phyloP scores from a whole-genome alignment of 2,888 invertebrate species.

The Dimorphilus gyrociliatus region DNA sequence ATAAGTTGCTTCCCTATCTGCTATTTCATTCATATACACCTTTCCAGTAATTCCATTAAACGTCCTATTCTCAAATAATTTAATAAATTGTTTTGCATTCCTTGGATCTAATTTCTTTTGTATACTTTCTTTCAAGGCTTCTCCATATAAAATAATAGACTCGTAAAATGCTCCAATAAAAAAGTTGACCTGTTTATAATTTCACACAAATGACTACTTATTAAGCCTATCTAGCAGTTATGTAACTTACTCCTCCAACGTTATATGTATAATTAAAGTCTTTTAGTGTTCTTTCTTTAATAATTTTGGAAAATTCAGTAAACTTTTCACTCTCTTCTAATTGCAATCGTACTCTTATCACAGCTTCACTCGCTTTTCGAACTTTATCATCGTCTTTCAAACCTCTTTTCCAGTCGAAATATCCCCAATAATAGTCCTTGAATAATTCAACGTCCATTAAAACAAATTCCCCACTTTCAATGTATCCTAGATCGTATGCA shows the following conservation, averaged over 20 bases:
- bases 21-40: slow-evolving; percentile 19
- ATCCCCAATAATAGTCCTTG: not conserved
- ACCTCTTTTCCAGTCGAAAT: slow-evolving; percentile 1
- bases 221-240: too few relatives aligned
- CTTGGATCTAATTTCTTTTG: too few relatives aligned
- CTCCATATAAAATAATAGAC: slow-evolving; percentile 17
- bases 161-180: slow-evolving; percentile 21
- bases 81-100: too few relatives aligned
- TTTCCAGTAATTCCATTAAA: slow-evolving; percentile 19
- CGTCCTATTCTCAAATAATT: too few relatives aligned
- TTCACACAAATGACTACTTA: too few relatives aligned
- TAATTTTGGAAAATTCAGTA: slow-evolving; percentile 55
- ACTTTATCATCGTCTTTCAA: slow-evolving; percentile 40
- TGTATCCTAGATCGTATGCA: too few relatives aligned
- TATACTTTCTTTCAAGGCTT: slow-evolving; percentile 19
- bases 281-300: slow-evolving; percentile 35
- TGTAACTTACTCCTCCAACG: not conserved
- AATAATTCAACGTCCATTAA: not conserved
- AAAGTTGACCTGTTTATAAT: slow-evolving; percentile 24
- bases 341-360: slow-evolving; percentile 71
- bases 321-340: slow-evolving; percentile 50
- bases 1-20: slow-evolving; percentile 20
- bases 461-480: slow-evolving; percentile 2
- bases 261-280: slow-evolving; percentile 18
- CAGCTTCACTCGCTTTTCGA: slow-evolving; percentile 63